phyloP scores from a whole-genome alignment of 2,113 vertebrate genomes.

The Zosterops pallidus region DNA sequence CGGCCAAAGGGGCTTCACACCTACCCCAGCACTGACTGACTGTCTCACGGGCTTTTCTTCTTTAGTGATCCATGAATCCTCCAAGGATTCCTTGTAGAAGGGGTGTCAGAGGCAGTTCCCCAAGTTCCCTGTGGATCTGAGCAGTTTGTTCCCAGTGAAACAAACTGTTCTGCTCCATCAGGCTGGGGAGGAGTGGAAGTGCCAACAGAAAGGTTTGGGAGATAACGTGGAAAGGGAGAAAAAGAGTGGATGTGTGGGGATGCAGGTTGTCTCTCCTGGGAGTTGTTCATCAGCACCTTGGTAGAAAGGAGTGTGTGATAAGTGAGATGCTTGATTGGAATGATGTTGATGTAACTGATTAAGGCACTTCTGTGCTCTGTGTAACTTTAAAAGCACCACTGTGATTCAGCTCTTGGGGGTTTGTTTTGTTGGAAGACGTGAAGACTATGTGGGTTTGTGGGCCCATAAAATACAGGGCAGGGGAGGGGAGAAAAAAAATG shows the following conservation, averaged over 20 bases:
- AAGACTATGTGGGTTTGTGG: background rate
- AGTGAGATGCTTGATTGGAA: background rate
- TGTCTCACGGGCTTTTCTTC: rapidly evolving
- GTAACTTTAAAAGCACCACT: background rate
- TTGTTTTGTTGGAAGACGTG: background rate
- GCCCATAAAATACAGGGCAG: background rate
- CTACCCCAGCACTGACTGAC: background rate
- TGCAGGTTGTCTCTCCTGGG: background rate
- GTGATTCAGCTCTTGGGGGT: rapidly evolving
- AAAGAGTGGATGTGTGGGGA: background rate
- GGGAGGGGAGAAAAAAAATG: background rate
- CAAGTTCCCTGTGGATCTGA: background rate
- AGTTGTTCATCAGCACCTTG: background rate
- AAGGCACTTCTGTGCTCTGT: background rate
- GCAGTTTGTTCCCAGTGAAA: background rate
- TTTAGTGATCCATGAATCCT: background rate
- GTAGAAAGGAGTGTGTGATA: background rate
- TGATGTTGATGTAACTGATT: background rate
- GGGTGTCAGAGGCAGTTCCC: background rate
- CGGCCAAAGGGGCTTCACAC: background rate
- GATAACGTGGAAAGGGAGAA: background rate
- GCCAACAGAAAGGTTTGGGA: background rate
- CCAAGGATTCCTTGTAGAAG: background rate
- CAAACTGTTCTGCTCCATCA: background rate
- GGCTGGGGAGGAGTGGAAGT: background rate